Percentiles rank a stretch among this genome's conserved stretches.
phyloP scores from a whole-genome alignment of 2,888 invertebrate genomes.

The Heteromurus nitidus region DNA sequence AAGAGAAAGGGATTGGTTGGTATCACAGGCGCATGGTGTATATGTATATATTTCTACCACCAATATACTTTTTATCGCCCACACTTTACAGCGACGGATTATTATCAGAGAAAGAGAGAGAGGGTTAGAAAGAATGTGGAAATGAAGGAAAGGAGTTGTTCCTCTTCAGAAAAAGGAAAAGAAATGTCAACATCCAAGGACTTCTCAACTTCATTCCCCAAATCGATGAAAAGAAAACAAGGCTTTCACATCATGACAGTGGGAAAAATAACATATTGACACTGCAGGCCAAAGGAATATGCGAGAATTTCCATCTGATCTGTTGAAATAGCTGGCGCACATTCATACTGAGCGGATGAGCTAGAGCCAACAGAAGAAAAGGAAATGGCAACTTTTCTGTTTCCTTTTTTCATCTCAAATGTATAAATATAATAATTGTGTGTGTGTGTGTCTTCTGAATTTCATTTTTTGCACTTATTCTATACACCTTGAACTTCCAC shows the following conservation, averaged over 20 bases:
- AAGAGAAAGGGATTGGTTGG: not conserved
- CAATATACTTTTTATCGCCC: conserved; percentile 26
- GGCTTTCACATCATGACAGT: conserved; percentile 57
- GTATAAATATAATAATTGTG: not conserved
- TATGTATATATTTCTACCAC: not conserved
- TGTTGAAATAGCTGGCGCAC: conserved; percentile 16
- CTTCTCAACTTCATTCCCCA: conserved; percentile 55
- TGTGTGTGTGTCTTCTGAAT: conserved; percentile 10
- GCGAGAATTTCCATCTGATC: conserved; percentile 21
- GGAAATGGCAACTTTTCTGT: not conserved
- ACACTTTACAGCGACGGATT: conserved; percentile 36
- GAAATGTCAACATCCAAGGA: conserved; percentile 60
- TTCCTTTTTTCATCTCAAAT: conserved; percentile 4
- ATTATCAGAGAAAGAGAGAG: conserved; percentile 33
- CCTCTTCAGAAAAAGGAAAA: conserved; percentile 8
- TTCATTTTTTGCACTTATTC: no score
- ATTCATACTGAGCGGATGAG: no score
- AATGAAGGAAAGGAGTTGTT: conserved; percentile 26
- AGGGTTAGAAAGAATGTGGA: conserved; percentile 30
- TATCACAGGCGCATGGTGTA: not conserved
- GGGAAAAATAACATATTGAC: conserved; percentile 59
- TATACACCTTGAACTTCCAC: conserved; percentile 37
- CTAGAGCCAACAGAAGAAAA: not conserved
- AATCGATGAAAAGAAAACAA: conserved; percentile 61
- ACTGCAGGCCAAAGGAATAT: conserved; percentile 18